These are phyloP conservation scores for Haliclona indistincta DNA, from an alignment of 37 sponge, comb jelly and placozoan genomes.

Conservation along the genomic window DNA sequence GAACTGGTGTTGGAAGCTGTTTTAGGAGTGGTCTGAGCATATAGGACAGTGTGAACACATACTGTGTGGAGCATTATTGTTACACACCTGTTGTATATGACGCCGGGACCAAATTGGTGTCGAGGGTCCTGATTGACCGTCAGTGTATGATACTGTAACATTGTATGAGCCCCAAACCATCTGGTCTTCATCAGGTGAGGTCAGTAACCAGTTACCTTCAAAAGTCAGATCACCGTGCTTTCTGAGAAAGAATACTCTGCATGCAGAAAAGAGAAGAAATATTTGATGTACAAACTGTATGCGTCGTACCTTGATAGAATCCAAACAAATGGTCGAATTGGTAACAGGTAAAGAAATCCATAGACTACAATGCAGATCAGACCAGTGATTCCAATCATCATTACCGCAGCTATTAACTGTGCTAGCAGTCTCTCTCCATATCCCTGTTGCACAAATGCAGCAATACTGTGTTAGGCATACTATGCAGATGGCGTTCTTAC, in stretches of 20 bases:
- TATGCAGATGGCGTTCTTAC: slow-evolving; percentile 8
- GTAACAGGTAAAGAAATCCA: slow-evolving; percentile 30
- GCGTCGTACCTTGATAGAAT: slow-evolving; percentile 21
- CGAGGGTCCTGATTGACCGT: no score
- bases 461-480: not conserved
- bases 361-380: slow-evolving; percentile 27
- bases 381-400: slow-evolving; percentile 28
- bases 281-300: not conserved
- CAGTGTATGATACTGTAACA: no score
- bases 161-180: slow-evolving; percentile 11
- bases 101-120: no score
- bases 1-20: no score
- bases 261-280: not conserved
- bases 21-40: no score
- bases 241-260: not conserved
- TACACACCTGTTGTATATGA: no score
- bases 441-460: slow-evolving; percentile 1
- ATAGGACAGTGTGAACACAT: no score
- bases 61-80: no score
- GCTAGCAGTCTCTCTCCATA: slow-evolving; percentile 7
- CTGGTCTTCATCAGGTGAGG: slow-evolving; percentile 54
- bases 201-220: slow-evolving; percentile 61
- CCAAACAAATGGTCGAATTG: slow-evolving; percentile 25
- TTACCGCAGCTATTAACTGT: slow-evolving; percentile 26
- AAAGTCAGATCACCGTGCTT: slow-evolving; percentile 1